Base-by-base conservation (phyloP, 1,140 invertebrate genomes). In the Saxidomus purpurata region DNA sequence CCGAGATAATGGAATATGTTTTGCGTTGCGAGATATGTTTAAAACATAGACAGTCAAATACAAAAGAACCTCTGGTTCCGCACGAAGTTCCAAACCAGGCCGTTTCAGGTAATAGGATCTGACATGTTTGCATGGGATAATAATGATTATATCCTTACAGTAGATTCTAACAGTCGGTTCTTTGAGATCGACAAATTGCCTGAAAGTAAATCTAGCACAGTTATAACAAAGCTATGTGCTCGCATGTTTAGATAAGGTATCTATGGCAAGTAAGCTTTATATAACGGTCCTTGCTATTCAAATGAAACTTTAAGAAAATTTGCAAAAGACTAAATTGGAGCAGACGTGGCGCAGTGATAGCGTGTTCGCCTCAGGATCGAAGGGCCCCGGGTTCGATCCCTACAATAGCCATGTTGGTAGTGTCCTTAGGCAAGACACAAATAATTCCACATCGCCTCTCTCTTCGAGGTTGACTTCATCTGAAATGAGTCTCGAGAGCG, bases 61-160 rank as follows among this genome's bases (percentile, higher is more conserved):
- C 31, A 47, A 52, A 83, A 19, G 84, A 91, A 63, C 83, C 91
- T 34, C 47, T 94, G 1, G 28, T 13, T n/a, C 89, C 88, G 17
- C 90, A 93, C 59, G 67, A 71, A 2, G 87, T 90, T 74, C 89
- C 86, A 3, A 55, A 89, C n/a, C 22, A 34, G 67, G 36, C 94
- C 93, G 3, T 94, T 91, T 79, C 91, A 93, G 52, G 91, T 91
- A 49, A 40, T 94, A 28, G 89, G 91, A 15, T 67, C 85, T 22
- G 91, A 94, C 67, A 74, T 94, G 15, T 92, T 91, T 74, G 69
- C 90, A 63, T 52, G 92, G 0, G 71, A 90, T 59, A 82, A 88
- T 17, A 63, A 77, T 59, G 15, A 89, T 2, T 95, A 91, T 40
- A 47, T 93, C 0, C 43, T 90, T 9, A 82, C 34, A 1, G 61